Percentiles rank a stretch among this genome's conserved stretches.
Evolutionary conservation across 2,888 invertebrate species (phyloP).

Genomic region (Ochropacha duplaris): DNA sequence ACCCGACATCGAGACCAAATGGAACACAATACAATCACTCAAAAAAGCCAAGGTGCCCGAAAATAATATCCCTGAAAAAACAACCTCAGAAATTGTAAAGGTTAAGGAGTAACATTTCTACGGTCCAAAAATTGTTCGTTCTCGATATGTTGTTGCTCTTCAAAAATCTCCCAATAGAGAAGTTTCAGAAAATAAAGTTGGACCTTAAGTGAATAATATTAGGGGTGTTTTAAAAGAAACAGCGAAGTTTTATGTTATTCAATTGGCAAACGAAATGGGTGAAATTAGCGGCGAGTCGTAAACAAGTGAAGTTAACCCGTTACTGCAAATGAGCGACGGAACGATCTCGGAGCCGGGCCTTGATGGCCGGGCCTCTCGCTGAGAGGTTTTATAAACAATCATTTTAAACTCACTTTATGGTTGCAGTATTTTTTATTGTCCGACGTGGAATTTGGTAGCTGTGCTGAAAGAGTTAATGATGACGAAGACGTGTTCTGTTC

Average conservation of each 20-base stretch:
- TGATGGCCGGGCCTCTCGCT: not conserved
- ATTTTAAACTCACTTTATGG: not conserved
- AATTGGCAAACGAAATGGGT: conserved; percentile 5
- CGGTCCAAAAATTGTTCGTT: too few relatives aligned
- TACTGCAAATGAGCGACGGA: conserved; percentile 10
- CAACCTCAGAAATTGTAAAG: too few relatives aligned
- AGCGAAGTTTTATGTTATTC: not conserved
- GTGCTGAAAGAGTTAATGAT: too few relatives aligned
- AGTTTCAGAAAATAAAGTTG: too few relatives aligned
- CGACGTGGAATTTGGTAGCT: not conserved
- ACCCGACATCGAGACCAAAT: conserved; percentile 20
- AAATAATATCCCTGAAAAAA: too few relatives aligned
- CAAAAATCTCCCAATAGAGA: too few relatives aligned
- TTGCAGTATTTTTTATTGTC: not conserved
- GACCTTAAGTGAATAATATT: not conserved
- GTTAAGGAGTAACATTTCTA: too few relatives aligned
- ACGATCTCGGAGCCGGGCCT: not conserved
- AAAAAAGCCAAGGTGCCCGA: conserved; percentile 1
- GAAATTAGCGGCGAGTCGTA: conserved; percentile 31
- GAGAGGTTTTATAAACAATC: not conserved
- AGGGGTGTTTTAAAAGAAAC: not conserved
- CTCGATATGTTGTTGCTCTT: too few relatives aligned
- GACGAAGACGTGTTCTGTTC: too few relatives aligned
- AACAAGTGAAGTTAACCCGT: conserved; percentile 27
- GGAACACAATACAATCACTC: conserved; percentile 17